phyloP scores from a whole-genome alignment of 2,888 invertebrate species.

The Apamea crenata region DNA sequence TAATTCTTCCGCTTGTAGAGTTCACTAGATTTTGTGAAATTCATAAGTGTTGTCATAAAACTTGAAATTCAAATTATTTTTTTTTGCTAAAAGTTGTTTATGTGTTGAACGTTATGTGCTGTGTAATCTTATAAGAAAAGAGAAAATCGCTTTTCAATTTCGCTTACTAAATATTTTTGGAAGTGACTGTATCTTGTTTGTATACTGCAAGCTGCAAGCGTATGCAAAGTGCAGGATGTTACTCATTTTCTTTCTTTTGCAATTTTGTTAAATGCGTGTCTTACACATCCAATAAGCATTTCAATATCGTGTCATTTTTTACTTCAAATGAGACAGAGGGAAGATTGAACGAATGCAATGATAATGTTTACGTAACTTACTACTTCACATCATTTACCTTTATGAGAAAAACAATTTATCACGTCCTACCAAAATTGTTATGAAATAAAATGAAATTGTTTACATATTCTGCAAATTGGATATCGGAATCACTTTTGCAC shows the following conservation, averaged over 20 bases:
- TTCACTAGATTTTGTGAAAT: neutral
- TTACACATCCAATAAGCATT: slow-evolving; percentile 5
- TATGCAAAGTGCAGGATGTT: slow-evolving; percentile 12
- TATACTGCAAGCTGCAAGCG: neutral
- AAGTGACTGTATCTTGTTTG: neutral
- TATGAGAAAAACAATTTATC: neutral
- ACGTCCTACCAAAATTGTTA: neutral
- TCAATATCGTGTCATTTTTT: neutral
- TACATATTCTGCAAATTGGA: no score
- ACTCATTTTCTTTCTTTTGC: slow-evolving; percentile 1
- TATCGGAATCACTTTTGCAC: no score
- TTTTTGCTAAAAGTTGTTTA: neutral
- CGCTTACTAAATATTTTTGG: neutral
- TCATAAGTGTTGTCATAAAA: neutral
- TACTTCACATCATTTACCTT: neutral
- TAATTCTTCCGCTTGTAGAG: no score
- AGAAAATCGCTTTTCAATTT: neutral
- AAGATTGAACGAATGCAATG: neutral
- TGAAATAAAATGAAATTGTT: neutral
- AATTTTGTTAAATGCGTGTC: neutral
- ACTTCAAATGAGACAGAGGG: neutral
- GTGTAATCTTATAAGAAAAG: neutral
- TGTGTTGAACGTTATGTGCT: neutral
- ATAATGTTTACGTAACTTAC: neutral
- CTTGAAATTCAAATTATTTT: neutral